phyloP scores from a whole-genome alignment of 2,888 invertebrate genomes.

The Callosobruchus maculatus region DNA sequence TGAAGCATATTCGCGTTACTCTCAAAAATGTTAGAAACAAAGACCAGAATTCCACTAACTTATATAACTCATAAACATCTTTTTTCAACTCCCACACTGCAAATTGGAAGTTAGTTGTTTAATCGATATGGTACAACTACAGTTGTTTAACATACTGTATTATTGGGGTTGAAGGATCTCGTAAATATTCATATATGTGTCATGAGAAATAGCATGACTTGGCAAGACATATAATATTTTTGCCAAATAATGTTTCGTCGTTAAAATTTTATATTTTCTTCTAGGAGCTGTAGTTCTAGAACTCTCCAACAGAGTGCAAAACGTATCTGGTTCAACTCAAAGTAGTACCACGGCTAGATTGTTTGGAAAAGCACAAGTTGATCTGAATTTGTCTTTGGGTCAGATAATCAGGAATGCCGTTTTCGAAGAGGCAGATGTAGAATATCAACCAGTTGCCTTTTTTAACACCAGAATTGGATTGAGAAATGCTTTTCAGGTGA shows the following conservation, averaged over 20 bases:
- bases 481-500: conserved; percentile 46
- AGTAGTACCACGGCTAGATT: conserved; percentile 64
- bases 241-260: too few species aligned
- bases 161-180: too few species aligned
- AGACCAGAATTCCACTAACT: background rate
- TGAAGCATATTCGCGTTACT: too few species aligned
- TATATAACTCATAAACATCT: background rate
- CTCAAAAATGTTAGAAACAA: too few species aligned
- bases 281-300: conserved; percentile 81
- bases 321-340: conserved; percentile 61
- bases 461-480: conserved; percentile 90
- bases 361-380: conserved; percentile 82
- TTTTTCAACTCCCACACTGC: too few species aligned
- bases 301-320: conserved; percentile 90
- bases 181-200: too few species aligned
- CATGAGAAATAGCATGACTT: too few species aligned
- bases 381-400: conserved; percentile 92
- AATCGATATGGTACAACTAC: too few species aligned
- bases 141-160: too few species aligned
- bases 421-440: conserved; percentile 96
- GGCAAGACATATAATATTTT: too few species aligned
- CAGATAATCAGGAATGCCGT: conserved; percentile 89
- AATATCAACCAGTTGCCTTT: conserved; percentile 97
- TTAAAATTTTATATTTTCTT: background rate
- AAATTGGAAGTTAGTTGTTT: too few species aligned